phyloP scores from a whole-genome alignment of 2,113 vertebrate genomes.

The Rhinogobius similis region DNA sequence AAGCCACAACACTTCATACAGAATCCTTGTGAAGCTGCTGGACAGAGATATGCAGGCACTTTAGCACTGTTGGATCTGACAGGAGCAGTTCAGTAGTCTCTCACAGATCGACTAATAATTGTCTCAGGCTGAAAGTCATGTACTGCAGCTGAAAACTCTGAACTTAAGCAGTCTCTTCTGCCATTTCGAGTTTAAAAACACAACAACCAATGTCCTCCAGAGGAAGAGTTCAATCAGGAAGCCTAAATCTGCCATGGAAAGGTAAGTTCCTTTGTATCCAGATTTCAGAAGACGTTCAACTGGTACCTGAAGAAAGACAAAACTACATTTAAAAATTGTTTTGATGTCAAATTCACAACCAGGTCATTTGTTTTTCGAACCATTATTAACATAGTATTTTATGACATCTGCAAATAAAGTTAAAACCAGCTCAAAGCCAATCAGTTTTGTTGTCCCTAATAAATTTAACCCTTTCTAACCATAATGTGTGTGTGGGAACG shows the following conservation, averaged over 20 bases:
- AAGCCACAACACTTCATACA: conserved; percentile 35
- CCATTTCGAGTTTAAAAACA: neutral
- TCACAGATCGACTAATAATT: neutral
- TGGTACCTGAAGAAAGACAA: neutral
- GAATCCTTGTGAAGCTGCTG: conserved; percentile 35
- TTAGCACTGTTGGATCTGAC: conserved; percentile 32
- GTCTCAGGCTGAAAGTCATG: neutral
- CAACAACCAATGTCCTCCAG: neutral
- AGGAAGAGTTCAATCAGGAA: neutral
- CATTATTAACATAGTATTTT: no score
- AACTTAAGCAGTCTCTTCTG: conserved; percentile 1
- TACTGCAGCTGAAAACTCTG: neutral
- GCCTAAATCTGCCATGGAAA: neutral
- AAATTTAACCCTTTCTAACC: no score
- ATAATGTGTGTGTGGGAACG: no score
- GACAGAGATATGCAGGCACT: conserved; percentile 19
- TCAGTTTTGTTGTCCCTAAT: no score
- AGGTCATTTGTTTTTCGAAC: no score
- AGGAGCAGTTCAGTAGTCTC: conserved; percentile 32
- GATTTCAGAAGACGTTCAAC: conserved; percentile 2
- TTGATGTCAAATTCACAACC: no score
- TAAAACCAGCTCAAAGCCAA: no score
- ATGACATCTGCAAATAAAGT: no score
- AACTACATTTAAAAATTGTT: neutral
- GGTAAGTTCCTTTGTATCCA: neutral